phyloP scores from a whole-genome alignment of 2,113 vertebrate genomes.

The Clarias magur region DNA sequence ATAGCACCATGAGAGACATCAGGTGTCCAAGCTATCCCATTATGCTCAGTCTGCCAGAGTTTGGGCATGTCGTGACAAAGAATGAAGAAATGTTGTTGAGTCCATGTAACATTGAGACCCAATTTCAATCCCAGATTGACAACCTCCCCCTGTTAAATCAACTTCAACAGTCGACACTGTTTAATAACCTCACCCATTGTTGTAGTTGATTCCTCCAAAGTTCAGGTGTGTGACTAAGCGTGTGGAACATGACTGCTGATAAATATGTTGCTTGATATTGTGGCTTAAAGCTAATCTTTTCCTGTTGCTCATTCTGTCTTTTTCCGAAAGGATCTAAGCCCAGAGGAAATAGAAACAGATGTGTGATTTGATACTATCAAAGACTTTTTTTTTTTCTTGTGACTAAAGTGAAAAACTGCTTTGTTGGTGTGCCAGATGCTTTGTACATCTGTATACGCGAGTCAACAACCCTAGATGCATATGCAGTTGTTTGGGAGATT shows the following conservation, averaged over 20 bases:
- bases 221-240: neutral
- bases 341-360: conserved; percentile 6
- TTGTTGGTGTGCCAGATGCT: neutral
- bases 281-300: neutral
- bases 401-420: neutral
- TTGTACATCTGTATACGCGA: neutral
- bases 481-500: neutral
- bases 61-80: conserved; percentile 10
- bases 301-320: conserved; percentile 29
- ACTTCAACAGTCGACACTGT: neutral
- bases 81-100: conserved; percentile 26
- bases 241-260: neutral
- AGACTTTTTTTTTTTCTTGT: neutral
- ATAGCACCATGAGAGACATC: conserved; percentile 27
- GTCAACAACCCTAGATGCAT: neutral
- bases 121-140: conserved; percentile 20
- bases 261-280: conserved; percentile 12
- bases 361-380: neutral
- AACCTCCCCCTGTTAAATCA: neutral
- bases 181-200: neutral
- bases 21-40: conserved; percentile 17
- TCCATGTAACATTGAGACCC: conserved; percentile 23
- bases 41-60: conserved; percentile 38
- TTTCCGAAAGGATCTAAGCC: neutral
- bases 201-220: neutral